phyloP scores from a whole-genome alignment of 2,797 vertebrate genomes.

The Bucorvus abyssinicus region DNA sequence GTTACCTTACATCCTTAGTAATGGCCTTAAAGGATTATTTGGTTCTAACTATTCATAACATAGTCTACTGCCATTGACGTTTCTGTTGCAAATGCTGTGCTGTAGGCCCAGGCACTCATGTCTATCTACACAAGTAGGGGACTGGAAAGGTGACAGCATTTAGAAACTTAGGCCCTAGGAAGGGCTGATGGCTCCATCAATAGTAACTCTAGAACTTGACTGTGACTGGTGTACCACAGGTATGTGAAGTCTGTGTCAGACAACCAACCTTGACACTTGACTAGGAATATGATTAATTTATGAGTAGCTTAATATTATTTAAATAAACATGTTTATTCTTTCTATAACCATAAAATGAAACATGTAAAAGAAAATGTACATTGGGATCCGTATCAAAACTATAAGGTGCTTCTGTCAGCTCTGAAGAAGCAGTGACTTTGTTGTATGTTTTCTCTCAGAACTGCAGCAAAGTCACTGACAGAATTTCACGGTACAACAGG shows the following conservation, averaged over 20 bases:
- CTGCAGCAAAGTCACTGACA: not conserved
- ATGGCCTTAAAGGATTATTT: not conserved
- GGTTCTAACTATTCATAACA: not conserved
- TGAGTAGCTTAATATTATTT: not conserved
- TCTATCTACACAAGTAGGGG: not conserved
- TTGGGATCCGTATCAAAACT: not conserved
- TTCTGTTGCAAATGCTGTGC: not conserved
- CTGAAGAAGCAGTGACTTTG: not conserved
- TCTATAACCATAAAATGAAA: not conserved
- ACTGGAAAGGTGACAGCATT: not conserved
- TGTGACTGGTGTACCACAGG: not conserved
- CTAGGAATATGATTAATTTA: not conserved
- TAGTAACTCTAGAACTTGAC: not conserved
- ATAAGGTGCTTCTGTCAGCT: not conserved
- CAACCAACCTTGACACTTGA: not conserved
- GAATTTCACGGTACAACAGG: not conserved
- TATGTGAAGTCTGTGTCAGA: not conserved
- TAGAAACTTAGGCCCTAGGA: not conserved
- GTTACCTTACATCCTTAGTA: not conserved
- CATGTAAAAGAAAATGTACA: not conserved
- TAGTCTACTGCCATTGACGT: not conserved
- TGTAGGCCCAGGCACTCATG: not conserved
- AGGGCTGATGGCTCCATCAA: not conserved
- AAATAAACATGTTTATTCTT: not conserved
- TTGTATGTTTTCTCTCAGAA: not conserved